These are phyloP conservation scores for Phasianus colchicus DNA, from an alignment of 2,113 vertebrate genomes.

Conservation along the genomic window DNA sequence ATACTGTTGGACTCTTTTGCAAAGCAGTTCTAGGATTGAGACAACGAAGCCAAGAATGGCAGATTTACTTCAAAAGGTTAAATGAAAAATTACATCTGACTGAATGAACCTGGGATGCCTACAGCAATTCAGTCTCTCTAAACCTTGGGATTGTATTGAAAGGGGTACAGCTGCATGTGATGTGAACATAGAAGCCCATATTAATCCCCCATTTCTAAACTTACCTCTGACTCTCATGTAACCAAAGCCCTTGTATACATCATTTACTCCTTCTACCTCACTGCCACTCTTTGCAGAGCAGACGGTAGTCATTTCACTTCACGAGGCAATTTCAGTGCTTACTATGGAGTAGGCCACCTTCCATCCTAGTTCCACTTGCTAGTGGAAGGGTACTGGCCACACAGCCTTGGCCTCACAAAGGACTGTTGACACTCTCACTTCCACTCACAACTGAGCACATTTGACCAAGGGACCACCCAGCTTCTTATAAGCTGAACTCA, in stretches of 20 bases:
- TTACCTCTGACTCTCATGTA: background rate
- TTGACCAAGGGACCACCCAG: background rate
- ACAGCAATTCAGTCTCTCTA: background rate
- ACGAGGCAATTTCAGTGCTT: background rate
- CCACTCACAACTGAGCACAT: background rate
- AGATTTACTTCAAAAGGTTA: slow-evolving; percentile 29
- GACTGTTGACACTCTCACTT: background rate
- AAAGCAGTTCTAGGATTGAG: background rate
- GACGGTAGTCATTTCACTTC: background rate
- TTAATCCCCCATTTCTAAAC: background rate
- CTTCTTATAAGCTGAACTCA: background rate
- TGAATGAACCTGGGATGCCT: background rate
- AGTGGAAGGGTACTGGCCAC: background rate
- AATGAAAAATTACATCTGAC: slow-evolving; percentile 15
- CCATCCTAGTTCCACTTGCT: background rate
- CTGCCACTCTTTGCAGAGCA: background rate
- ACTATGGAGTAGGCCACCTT: background rate
- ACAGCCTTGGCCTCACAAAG: background rate
- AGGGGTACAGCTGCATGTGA: background rate
- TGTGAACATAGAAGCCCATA: background rate
- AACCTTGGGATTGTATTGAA: background rate
- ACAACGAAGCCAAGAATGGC: background rate
- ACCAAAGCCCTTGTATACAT: background rate
- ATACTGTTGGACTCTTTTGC: background rate
- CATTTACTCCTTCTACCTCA: background rate